Base-by-base conservation (phyloP, 2,113 vertebrate species). In the Coptodon bakossiorum region DNA sequence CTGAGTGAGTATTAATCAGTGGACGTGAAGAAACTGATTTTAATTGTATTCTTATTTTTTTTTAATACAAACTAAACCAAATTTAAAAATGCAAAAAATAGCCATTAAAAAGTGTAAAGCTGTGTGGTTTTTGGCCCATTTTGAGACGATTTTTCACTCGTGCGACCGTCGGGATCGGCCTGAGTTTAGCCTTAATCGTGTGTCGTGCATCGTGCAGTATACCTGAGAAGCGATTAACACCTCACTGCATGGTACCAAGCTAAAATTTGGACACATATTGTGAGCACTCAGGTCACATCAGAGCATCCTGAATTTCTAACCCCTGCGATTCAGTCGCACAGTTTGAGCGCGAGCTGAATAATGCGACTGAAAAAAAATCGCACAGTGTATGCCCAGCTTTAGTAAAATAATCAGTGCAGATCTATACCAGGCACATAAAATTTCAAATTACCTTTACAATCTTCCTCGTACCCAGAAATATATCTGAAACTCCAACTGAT, bases 131-230 rank as follows among this genome's bases (percentile, higher is more conserved):
- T 54, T 57, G 3, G 1, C 54, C 24, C 24, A 27, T 56, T 56
- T 56, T 56, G n/a, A 56, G 53, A 0, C 0, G 0, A 56, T 56
- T 56, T 56, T 27, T 5, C 54, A 27, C 6, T 27, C 3, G 3
- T 34, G 57, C 29, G 9, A 34, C 0, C 1, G 3, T 61, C 29
- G 59, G 29, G 29, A 4, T 63, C 2, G 2, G 59, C 59, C 29
- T 63, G 0, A 63, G 9, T 63, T 63, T 19, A 19, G 29, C 59
- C 0, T 63, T 6, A 63, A 63, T 19, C 9, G 2, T 34, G 29
- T 19, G 59, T 19, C 16, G 1, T 34, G 6, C 3, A 63, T 34
- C 19, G 29, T 63, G 16, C 34, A 10, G 59, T 63, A 63, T 34
- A 63, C 16, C 59, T 34, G 59, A 0, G 59, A 63, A 11, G 59